phyloP scores from a whole-genome alignment of 2,797 vertebrate genomes.

The Phrynocephalus guinanensis region DNA sequence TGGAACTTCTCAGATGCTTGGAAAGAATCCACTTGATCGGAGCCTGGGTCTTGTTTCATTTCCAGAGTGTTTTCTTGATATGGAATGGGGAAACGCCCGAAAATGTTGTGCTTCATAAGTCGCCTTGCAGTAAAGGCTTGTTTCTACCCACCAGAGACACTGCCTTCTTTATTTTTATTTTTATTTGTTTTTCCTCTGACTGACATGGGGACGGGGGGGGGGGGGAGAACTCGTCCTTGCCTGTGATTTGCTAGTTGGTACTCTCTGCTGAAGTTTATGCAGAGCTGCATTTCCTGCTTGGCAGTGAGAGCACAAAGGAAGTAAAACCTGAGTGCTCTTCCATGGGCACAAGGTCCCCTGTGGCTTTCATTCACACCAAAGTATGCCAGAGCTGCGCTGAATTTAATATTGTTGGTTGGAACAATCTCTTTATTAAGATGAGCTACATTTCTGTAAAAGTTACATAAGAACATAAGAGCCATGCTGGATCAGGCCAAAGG shows the following conservation, averaged over 20 bases:
- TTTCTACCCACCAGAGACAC: background rate
- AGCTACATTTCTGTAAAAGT: background rate
- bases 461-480: background rate
- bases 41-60: conserved; percentile 51
- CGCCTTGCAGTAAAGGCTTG: fast-evolving
- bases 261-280: background rate
- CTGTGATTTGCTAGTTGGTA: background rate
- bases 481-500: too few species aligned
- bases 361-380: fast-evolving
- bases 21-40: conserved; percentile 53
- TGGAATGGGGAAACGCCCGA: background rate
- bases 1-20: conserved; percentile 53
- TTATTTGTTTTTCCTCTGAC: fast-evolving
- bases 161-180: background rate
- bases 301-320: background rate
- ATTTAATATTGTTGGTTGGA: fast-evolving
- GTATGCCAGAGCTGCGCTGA: fast-evolving
- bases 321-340: background rate
- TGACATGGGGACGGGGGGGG: conserved; percentile 13
- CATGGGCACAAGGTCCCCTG: background rate
- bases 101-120: fast-evolving
- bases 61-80: conserved; percentile 32
- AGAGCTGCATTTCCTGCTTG: background rate
- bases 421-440: background rate
- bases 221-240: background rate